phyloP scores from a whole-genome alignment of 2,888 invertebrate genomes.

The Carterocephalus palaemon region DNA sequence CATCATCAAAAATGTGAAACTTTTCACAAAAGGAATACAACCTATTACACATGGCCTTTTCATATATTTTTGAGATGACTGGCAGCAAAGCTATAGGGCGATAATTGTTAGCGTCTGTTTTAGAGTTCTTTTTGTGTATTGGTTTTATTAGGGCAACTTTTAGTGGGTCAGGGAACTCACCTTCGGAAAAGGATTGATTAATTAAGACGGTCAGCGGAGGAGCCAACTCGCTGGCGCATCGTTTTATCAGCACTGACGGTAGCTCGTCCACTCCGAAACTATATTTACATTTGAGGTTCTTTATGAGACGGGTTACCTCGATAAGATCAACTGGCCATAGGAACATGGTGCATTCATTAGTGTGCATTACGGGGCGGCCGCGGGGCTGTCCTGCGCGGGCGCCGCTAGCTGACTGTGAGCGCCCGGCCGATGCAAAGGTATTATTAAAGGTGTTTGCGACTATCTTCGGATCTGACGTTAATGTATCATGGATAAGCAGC shows the following conservation, averaged over 20 bases:
- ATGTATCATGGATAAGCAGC: too few species aligned
- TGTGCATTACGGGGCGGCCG: too few species aligned
- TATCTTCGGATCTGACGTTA: too few species aligned
- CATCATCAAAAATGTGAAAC: neutral
- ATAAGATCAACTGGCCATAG: too few species aligned
- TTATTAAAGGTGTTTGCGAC: too few species aligned
- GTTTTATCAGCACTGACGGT: neutral
- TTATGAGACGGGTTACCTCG: too few species aligned
- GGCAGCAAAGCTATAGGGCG: neutral
- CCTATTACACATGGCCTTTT: neutral
- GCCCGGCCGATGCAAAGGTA: too few species aligned
- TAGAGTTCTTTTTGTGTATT: neutral
- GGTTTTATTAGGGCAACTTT: slow-evolving; percentile 1
- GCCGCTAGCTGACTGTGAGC: too few species aligned
- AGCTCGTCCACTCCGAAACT: neutral
- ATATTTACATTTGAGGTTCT: too few species aligned
- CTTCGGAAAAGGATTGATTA: neutral
- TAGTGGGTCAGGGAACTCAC: neutral
- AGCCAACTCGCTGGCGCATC: neutral
- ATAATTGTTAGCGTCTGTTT: neutral
- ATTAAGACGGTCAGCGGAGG: neutral
- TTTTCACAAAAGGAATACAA: neutral
- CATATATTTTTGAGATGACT: neutral
- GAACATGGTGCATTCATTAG: too few species aligned
- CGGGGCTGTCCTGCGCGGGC: too few species aligned